These are phyloP conservation scores for Idaea straminata DNA, from an alignment of 2,888 invertebrate genomes.

Conservation along the genomic window DNA sequence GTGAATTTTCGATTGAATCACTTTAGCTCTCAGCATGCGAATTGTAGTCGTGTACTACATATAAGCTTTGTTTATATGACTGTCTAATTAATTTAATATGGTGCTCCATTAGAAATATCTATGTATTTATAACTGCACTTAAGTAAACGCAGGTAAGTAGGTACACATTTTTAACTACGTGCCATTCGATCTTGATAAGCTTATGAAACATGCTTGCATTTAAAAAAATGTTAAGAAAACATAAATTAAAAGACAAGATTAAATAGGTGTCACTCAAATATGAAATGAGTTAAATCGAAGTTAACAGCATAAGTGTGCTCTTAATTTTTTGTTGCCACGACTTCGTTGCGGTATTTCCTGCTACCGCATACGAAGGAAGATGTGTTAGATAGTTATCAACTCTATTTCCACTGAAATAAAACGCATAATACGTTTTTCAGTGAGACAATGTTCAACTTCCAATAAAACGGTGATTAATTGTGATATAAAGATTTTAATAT, in stretches of 20 bases:
- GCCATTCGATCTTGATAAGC: constrained; percentile 13
- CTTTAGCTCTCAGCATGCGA: neutral
- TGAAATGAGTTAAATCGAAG: constrained; percentile 76
- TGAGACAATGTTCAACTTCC: constrained; percentile 38
- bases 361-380: constrained; percentile 49
- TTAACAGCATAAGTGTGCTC: constrained; percentile 73
- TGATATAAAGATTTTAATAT: constrained; percentile 73
- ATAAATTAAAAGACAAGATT: constrained; percentile 54
- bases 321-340: constrained; percentile 74
- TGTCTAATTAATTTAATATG: no score
- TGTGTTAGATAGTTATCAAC: constrained; percentile 20
- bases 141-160: neutral
- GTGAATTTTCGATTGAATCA: no score
- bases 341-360: constrained; percentile 75
- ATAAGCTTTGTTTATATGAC: no score
- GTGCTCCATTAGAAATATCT: neutral
- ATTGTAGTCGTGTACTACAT: no score
- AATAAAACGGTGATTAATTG: constrained; percentile 75
- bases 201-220: neutral
- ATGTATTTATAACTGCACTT: neutral
- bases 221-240: neutral
- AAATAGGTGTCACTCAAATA: constrained; percentile 68
- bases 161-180: constrained; percentile 17
- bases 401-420: constrained; percentile 20
- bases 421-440: constrained; percentile 32